A percentile compares a stretch with the other conserved stretches of the same genome.
phyloP scores from a whole-genome alignment of 2,113 vertebrate genomes.

The Amblyornis subalaris region DNA sequence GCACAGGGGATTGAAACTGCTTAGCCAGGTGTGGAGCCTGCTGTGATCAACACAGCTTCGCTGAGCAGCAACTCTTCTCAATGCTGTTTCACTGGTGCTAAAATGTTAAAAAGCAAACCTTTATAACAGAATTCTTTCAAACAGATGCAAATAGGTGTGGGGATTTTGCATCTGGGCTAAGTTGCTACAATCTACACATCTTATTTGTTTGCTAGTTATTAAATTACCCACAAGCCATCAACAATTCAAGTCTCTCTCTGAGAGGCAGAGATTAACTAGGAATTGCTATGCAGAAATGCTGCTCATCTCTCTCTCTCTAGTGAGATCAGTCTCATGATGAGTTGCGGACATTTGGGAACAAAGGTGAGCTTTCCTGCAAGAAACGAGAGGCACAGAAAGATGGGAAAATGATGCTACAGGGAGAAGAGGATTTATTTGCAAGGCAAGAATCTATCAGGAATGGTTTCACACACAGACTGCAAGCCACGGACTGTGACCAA shows the following conservation, averaged over 20 bases:
- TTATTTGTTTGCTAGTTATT: slow-evolving; percentile 62
- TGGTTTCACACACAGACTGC: background rate
- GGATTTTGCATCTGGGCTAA: slow-evolving; percentile 54
- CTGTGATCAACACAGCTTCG: slow-evolving; percentile 47
- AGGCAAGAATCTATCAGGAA: slow-evolving; percentile 7
- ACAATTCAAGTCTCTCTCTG: slow-evolving; percentile 42
- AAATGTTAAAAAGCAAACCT: slow-evolving; percentile 29
- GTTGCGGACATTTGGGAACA: slow-evolving; percentile 35
- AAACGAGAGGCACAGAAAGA: background rate
- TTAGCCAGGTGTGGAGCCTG: slow-evolving; percentile 64
- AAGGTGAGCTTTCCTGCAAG: slow-evolving; percentile 41
- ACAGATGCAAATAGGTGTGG: slow-evolving; percentile 46
- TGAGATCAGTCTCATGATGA: slow-evolving; percentile 22
- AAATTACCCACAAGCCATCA: slow-evolving; percentile 63
- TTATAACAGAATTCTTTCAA: slow-evolving; percentile 12
- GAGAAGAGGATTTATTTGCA: slow-evolving; percentile 5
- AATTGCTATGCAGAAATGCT: slow-evolving; percentile 53
- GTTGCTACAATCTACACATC: slow-evolving; percentile 18
- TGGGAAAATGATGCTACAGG: background rate
- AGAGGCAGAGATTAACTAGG: slow-evolving; percentile 61
- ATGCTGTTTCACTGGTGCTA: background rate
- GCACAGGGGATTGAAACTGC: slow-evolving; percentile 29
- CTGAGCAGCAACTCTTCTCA: background rate
- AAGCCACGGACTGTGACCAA: background rate
- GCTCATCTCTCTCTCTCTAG: background rate